Evolutionary conservation across 2,888 invertebrate genomes (phyloP).

Genomic region (Chelonus formosanus): DNA sequence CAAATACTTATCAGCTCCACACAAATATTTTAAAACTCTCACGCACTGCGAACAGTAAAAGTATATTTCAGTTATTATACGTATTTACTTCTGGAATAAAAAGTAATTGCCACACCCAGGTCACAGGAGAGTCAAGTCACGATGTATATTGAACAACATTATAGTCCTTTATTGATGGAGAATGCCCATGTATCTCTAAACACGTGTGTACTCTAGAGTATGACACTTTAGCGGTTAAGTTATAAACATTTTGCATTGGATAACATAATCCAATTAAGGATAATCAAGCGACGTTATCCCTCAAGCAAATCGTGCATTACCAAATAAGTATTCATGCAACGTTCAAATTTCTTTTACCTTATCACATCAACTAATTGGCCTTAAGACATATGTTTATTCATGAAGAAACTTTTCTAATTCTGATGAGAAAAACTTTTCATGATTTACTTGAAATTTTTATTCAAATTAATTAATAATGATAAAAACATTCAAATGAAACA

Average conservation of each 20-base stretch:
- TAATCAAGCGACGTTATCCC: constrained; percentile 36
- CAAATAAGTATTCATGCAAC: constrained; percentile 32
- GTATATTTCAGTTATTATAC: constrained; percentile 22
- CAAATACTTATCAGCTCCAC: too few relatives aligned
- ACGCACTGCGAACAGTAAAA: constrained; percentile 28
- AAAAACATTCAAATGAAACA: too few relatives aligned
- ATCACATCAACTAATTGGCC: constrained; percentile 11
- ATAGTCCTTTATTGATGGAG: constrained; percentile 1
- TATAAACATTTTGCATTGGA: constrained; percentile 32
- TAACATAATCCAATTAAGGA: constrained; percentile 51
- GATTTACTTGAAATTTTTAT: too few relatives aligned
- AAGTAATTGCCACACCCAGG: constrained; percentile 38
- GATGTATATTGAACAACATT: constrained; percentile 22
- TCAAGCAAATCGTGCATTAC: constrained; percentile 32
- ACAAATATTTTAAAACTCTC: constrained; percentile 7
- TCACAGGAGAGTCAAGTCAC: constrained; percentile 28
- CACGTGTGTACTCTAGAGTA: constrained; percentile 14
- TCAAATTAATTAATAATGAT: too few relatives aligned
- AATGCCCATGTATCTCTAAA: constrained; percentile 1
- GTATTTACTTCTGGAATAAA: constrained; percentile 30
- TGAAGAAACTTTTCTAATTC: too few relatives aligned
- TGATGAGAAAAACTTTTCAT: too few relatives aligned
- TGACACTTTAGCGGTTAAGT: background rate
- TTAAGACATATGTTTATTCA: background rate
- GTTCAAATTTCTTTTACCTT: too few relatives aligned